Evolutionary conservation across 2,113 vertebrate species (phyloP).

Genomic region (Arizona elegans): DNA sequence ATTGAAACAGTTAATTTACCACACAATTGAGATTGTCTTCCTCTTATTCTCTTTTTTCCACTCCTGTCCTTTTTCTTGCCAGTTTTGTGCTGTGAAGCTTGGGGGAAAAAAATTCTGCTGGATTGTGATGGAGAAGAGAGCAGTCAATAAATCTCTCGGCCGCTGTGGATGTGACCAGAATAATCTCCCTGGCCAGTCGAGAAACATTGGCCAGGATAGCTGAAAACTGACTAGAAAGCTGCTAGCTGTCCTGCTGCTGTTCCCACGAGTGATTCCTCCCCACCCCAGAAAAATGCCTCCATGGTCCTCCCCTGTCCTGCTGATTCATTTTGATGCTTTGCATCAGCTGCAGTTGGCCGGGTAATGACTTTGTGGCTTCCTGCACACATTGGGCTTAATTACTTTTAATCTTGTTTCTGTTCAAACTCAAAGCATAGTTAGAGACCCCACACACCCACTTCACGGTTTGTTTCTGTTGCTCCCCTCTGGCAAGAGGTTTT

Average conservation of each 20-base stretch:
- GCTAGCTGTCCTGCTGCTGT: neutral
- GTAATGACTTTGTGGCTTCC: neutral
- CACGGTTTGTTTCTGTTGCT: too few species aligned
- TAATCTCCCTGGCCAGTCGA: neutral
- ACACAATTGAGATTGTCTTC: neutral
- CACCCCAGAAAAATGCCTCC: neutral
- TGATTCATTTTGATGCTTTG: neutral
- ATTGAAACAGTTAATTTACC: constrained; percentile 8
- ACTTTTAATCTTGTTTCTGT: neutral
- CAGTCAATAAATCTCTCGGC: constrained; percentile 20
- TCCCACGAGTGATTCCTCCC: neutral
- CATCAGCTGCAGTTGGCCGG: neutral
- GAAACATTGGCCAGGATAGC: neutral
- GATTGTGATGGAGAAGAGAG: constrained; percentile 3
- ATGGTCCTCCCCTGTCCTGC: neutral
- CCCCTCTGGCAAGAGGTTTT: too few species aligned
- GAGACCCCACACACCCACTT: too few species aligned
- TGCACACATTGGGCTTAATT: neutral
- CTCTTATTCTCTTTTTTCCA: neutral
- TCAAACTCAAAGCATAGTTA: too few species aligned
- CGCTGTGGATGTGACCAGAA: neutral
- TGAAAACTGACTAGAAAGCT: too few species aligned
- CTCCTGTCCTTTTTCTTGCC: neutral
- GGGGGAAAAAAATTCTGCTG: neutral
- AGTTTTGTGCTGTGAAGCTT: neutral